These are phyloP conservation scores for Phylloscopus trochiloides DNA, from an alignment of 2,113 vertebrate genomes.

Conservation along the genomic window DNA sequence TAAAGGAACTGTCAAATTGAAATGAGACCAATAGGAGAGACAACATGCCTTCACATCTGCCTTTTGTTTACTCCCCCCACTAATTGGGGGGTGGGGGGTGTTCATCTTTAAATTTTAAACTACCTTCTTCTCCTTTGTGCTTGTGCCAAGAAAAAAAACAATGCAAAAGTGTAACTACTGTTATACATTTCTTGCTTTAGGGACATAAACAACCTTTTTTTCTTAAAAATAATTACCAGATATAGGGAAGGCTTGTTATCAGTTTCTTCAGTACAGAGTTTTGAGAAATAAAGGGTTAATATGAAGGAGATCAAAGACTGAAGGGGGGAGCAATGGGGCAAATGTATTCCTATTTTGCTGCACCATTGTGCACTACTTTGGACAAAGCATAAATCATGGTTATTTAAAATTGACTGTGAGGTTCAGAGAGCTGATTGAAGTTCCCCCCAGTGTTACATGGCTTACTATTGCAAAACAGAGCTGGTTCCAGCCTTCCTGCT, in stretches of 20 bases:
- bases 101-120: slow-evolving; percentile 19
- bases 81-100: background rate
- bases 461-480: background rate
- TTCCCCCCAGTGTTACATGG: background rate
- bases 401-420: background rate
- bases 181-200: background rate
- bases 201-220: background rate
- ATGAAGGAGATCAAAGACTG: background rate
- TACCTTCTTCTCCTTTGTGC: background rate
- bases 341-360: background rate
- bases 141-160: background rate
- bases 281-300: background rate
- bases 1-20: slow-evolving; percentile 20
- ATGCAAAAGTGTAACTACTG: background rate
- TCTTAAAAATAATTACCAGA: background rate
- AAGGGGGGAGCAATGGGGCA: background rate
- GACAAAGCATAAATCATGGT: background rate
- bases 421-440: background rate
- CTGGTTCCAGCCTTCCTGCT: background rate
- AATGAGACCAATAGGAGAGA: slow-evolving; percentile 50
- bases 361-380: background rate
- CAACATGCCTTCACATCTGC: slow-evolving; percentile 41
- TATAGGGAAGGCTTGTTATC: background rate
- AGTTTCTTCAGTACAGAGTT: background rate
- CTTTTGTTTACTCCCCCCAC: slow-evolving; percentile 41